A percentile compares a stretch with the other conserved stretches of the same genome.
phyloP scores from a whole-genome alignment of 2,797 vertebrate genomes.

The Pseudocheirus occidentalis region DNA sequence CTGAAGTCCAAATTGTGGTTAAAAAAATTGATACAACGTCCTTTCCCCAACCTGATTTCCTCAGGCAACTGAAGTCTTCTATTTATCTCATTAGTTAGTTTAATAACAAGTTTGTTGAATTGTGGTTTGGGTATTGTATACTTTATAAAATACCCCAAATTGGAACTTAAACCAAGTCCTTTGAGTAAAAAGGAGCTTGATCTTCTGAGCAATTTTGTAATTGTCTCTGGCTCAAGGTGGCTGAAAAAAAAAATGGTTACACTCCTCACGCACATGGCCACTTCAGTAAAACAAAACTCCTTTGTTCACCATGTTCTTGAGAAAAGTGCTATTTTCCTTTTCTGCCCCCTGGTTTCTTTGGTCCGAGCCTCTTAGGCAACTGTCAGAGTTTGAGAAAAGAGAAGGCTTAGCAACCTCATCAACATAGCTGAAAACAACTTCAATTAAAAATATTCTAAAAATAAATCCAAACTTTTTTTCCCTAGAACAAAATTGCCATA shows the following conservation, averaged over 20 bases:
- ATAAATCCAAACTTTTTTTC: conserved; percentile 34
- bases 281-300: conserved; percentile 24
- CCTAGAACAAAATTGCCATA: conserved; percentile 38
- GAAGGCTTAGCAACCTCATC: conserved; percentile 44
- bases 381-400: conserved; percentile 49
- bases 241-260: conserved; percentile 3
- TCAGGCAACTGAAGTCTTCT: conserved; percentile 70
- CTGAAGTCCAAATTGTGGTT: conserved; percentile 44
- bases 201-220: conserved; percentile 51
- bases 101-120: conserved; percentile 73
- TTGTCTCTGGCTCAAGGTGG: conserved; percentile 36
- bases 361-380: conserved; percentile 8
- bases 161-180: conserved; percentile 35
- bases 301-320: conserved; percentile 34
- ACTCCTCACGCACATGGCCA: not conserved
- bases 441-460: conserved; percentile 54
- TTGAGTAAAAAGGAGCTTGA: conserved; percentile 22
- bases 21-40: conserved; percentile 1
- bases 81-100: conserved; percentile 77
- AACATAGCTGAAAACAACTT: conserved; percentile 54
- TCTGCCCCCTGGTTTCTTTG: not conserved
- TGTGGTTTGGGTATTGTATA: conserved; percentile 33
- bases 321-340: conserved; percentile 5
- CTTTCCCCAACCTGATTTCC: conserved; percentile 71
- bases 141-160: conserved; percentile 60